Evolutionary conservation across 92 coral and sea anemone species (phyloP).

Genomic region (Actinernus sp.): DNA sequence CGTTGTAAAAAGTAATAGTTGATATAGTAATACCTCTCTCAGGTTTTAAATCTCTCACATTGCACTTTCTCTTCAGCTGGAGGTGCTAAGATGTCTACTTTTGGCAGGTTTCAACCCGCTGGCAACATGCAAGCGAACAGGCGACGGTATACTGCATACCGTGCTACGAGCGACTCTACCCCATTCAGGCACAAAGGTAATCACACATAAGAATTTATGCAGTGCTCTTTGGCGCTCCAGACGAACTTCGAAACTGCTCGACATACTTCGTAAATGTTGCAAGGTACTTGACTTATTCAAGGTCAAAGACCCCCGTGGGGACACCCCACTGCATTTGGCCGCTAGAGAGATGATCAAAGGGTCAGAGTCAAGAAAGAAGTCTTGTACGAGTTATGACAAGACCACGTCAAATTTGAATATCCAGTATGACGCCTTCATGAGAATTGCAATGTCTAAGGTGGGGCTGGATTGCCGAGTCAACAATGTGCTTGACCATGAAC

Average conservation of each 20-base stretch:
- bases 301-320: slow-evolving; percentile 15
- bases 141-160: not conserved
- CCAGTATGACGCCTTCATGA: no score
- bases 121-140: not conserved
- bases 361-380: not conserved
- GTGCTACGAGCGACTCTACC: not conserved
- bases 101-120: not conserved
- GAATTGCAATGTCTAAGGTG: no score
- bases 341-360: slow-evolving; percentile 14
- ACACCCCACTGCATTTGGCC: slow-evolving; percentile 31
- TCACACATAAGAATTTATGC: not conserved
- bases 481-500: not conserved
- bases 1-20: no score
- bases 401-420: no score
- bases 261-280: not conserved
- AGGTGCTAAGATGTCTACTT: not conserved
- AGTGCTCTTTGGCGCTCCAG: not conserved
- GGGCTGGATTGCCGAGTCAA: no score
- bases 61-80: not conserved
- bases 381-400: no score
- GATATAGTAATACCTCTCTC: no score
- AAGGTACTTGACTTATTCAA: not conserved
- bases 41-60: no score
- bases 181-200: not conserved
- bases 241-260: not conserved